A percentile compares a stretch with the other conserved stretches of the same genome.
These are phyloP conservation scores for Hybos culiciformis DNA, from an alignment of 2,888 invertebrate species.

Conservation along the genomic window DNA sequence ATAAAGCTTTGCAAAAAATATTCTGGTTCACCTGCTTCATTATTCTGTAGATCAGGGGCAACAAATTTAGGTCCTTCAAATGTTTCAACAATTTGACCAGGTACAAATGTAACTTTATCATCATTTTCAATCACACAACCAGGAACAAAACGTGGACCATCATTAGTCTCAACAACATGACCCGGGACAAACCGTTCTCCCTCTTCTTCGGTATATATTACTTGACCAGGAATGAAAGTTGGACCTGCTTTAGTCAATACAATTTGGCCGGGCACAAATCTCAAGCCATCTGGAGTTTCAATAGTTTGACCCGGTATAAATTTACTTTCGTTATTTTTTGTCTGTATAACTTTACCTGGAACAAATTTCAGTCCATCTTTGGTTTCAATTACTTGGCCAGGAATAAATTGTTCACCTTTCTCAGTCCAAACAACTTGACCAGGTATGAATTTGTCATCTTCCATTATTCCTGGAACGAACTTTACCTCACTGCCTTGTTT, in stretches of 20 bases:
- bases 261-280: constrained; percentile 64
- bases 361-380: too few relatives aligned
- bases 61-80: constrained; percentile 55
- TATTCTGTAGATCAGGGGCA: constrained; percentile 52
- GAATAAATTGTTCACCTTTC: too few relatives aligned
- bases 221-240: constrained; percentile 64
- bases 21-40: constrained; percentile 48
- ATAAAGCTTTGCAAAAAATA: constrained; percentile 58
- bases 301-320: too few relatives aligned
- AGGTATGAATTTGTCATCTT: too few relatives aligned
- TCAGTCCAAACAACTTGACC: too few relatives aligned
- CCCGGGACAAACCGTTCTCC: constrained; percentile 43
- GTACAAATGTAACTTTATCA: constrained; percentile 58
- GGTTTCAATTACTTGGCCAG: too few relatives aligned
- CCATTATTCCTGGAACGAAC: too few relatives aligned
- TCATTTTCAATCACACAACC: constrained; percentile 61
- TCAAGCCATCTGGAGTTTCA: too few relatives aligned
- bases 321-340: too few relatives aligned
- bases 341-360: too few relatives aligned
- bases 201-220: constrained; percentile 42
- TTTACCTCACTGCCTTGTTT: too few relatives aligned
- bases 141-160: constrained; percentile 55
- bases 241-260: constrained; percentile 61
- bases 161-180: constrained; percentile 57
- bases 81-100: constrained; percentile 63